Percentiles rank a stretch among this genome's conserved stretches.
Evolutionary conservation across 2,797 vertebrate species (phyloP).

Genomic region (Helarctos malayanus): DNA sequence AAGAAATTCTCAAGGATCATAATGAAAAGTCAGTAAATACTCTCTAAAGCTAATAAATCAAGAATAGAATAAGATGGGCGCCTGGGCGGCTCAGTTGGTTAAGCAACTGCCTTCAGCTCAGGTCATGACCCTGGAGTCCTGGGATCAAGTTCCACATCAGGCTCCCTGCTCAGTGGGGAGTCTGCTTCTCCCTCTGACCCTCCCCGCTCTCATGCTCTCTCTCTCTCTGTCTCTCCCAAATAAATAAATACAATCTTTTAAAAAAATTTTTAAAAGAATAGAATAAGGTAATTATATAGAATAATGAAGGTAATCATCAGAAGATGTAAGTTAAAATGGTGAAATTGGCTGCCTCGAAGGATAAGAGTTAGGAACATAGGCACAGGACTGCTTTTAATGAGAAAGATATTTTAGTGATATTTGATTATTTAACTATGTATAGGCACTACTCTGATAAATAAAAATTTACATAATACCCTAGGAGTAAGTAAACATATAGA

Average conservation of each 20-base stretch:
- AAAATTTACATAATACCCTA: slow-evolving; percentile 44
- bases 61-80: neutral
- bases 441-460: neutral
- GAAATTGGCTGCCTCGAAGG: neutral
- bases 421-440: neutral
- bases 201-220: too few relatives aligned
- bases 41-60: slow-evolving; percentile 39
- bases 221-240: too few relatives aligned
- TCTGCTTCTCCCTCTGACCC: too few relatives aligned
- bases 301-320: neutral
- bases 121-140: too few relatives aligned
- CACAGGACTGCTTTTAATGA: slow-evolving; percentile 1
- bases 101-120: too few relatives aligned
- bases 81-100: too few relatives aligned
- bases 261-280: neutral
- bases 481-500: neutral
- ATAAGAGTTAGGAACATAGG: neutral
- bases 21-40: slow-evolving; percentile 40
- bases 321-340: slow-evolving; percentile 18
- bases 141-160: too few relatives aligned
- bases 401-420: slow-evolving; percentile 35
- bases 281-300: neutral
- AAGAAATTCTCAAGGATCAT: neutral
- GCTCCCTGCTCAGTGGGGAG: too few relatives aligned
- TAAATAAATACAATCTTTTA: too few relatives aligned